Evolutionary conservation across 2,888 invertebrate genomes (phyloP), one percentile per base, ranked within the genome.

Genomic region (Chalcis sispes): DNA sequence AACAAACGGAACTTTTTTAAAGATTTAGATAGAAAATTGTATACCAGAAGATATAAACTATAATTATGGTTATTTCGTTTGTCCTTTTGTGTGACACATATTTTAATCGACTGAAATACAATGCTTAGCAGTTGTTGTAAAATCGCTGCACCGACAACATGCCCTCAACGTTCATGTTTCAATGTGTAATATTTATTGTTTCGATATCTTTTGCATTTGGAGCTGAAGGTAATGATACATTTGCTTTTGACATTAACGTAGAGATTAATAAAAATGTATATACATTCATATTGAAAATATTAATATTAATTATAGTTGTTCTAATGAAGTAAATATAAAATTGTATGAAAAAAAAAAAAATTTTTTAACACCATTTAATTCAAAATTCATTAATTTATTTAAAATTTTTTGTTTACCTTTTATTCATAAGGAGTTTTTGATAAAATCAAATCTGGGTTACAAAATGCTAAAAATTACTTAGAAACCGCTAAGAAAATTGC

Each of bases 401-500:
- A 25, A 36, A 13, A 25, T 64, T n/a, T 59, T 48, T 0, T 65
- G 36, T 18, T 1, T 56, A n/a, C 15, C 23, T 36, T 46, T 62
- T 46, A 29, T 69, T 65, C n/a, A n/a, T 8, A 15, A 83, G 89
- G 88, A 15, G 86, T 90, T 8, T 82, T 91, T 2, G 89, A 89
- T 8, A 90, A 89, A 80, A 87, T 91, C 48, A 89, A 89, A 75
- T 85, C 87, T n/a, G 90, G 91, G 4, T 84, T 91, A 67, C 86
- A 90, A 79, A 87, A 89, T 78, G 91, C 91, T 1, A 90, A 89
- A 29, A 89, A 89, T 81, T 88, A 91, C 71, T 83, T 91, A 40
- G 90, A 90, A 23, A 85, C 85, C 0, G 91, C 92, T 0, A 90
- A 89, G 36, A 91, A 91, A 81, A 93, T 94, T 64, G 92, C 92